A percentile compares a stretch with the other conserved stretches of the same genome.
Conservation (phyloP, 2,888 invertebrate species). For the Pachliopta kotzebuea region DNA sequence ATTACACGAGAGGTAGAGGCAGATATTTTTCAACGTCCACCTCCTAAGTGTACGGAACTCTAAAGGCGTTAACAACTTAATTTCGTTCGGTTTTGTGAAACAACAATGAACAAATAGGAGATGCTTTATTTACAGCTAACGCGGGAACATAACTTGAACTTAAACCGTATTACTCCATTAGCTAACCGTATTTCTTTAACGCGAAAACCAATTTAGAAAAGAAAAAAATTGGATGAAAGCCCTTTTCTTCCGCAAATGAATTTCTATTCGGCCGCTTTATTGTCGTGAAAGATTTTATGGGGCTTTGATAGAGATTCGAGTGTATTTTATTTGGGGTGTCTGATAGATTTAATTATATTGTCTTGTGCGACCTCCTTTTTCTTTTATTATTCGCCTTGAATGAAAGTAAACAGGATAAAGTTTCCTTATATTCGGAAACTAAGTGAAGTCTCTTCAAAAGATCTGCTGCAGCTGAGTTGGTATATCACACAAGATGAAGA, state of each 20-base stretch:
- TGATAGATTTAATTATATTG: conserved; percentile 23
- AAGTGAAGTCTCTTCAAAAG: no score
- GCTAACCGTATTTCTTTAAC: conserved; percentile 14
- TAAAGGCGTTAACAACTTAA: no score
- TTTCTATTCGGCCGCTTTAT: conserved; percentile 15
- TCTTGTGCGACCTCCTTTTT: neutral
- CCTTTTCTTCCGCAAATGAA: conserved; percentile 15
- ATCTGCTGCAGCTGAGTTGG: no score
- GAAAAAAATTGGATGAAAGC: neutral
- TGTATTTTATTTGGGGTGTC: conserved; percentile 20
- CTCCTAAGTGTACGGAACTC: no score
- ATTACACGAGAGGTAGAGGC: no score
- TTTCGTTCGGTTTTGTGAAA: neutral
- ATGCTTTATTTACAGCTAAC: neutral
- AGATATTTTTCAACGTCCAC: no score
- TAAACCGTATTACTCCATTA: conserved; percentile 16
- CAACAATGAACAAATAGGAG: conserved; percentile 1
- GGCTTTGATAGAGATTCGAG: conserved; percentile 18
- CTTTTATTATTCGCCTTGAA: neutral
- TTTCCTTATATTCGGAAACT: no score
- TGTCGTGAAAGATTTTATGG: conserved; percentile 11
- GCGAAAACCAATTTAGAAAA: conserved; percentile 17
- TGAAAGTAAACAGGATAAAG: no score
- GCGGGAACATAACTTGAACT: neutral
- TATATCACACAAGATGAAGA: no score